These are phyloP conservation scores for Brenthis ino DNA, from an alignment of 2,888 invertebrate genomes.

Conservation along the genomic window DNA sequence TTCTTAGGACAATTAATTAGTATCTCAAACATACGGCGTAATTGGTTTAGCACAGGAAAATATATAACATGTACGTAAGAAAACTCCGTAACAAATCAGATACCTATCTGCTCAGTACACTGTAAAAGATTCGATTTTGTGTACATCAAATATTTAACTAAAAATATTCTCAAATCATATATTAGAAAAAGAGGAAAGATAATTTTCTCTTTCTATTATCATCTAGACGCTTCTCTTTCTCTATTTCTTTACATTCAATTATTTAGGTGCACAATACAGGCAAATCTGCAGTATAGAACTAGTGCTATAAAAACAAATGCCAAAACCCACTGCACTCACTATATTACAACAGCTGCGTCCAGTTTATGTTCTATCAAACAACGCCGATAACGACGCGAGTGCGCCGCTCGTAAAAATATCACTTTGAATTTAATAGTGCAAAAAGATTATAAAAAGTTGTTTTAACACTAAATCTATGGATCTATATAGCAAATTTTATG, in stretches of 20 bases:
- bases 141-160: too few relatives aligned
- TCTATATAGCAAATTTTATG: neutral
- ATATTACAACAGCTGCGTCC: slow-evolving; percentile 42
- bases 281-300: slow-evolving; percentile 4
- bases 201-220: too few relatives aligned
- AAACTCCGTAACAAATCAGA: too few relatives aligned
- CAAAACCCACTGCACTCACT: slow-evolving; percentile 16
- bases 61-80: neutral
- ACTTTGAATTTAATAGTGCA: slow-evolving; percentile 39
- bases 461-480: slow-evolving; percentile 10
- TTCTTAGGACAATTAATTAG: slow-evolving; percentile 2
- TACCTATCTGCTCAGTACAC: too few relatives aligned
- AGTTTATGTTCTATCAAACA: slow-evolving; percentile 47
- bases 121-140: too few relatives aligned
- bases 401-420: slow-evolving; percentile 36
- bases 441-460: slow-evolving; percentile 12
- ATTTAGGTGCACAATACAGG: neutral
- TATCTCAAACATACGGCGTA: neutral
- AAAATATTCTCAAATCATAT: too few relatives aligned
- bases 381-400: slow-evolving; percentile 32
- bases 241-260: neutral
- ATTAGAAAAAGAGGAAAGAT: too few relatives aligned
- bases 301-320: slow-evolving; percentile 8
- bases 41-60: slow-evolving; percentile 2
- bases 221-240: too few relatives aligned